Conservation (phyloP, 2,888 invertebrate species). For the Aphidoletes aphidimyza region DNA sequence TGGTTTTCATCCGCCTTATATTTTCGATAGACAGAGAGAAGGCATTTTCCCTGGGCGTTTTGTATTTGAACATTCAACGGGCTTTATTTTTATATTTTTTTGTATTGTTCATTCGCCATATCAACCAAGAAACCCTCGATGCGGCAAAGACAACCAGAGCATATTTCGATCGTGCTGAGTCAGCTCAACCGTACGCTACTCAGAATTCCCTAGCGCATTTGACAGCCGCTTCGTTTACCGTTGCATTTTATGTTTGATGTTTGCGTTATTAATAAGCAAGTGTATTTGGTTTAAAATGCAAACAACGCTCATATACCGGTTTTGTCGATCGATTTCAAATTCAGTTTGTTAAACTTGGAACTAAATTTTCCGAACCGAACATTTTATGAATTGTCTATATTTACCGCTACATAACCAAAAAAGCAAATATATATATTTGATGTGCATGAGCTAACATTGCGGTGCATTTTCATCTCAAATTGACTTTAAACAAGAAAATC, state of each 20-base stretch:
- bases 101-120: neutral
- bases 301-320: neutral
- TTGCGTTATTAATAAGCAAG: constrained; percentile 51
- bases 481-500: neutral
- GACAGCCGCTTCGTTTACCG: constrained; percentile 28
- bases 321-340: neutral
- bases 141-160: neutral
- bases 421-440: too few species aligned
- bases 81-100: neutral
- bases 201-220: constrained; percentile 54
- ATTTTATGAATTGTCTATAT: too few species aligned
- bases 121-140: neutral
- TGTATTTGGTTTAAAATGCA: constrained; percentile 41
- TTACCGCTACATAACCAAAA: too few species aligned
- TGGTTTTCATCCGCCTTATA: neutral
- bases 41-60: neutral
- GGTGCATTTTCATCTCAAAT: neutral
- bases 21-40: neutral
- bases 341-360: neutral
- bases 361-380: too few species aligned
- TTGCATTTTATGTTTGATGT: constrained; percentile 28
- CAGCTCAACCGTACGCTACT: neutral
- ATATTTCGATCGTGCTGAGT: constrained; percentile 52
- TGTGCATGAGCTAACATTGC: too few species aligned
- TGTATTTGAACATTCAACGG: neutral